A percentile compares a stretch with the other conserved stretches of the same genome.
phyloP scores from a whole-genome alignment of 2,797 vertebrate species.

The Anguilla megastoma region DNA sequence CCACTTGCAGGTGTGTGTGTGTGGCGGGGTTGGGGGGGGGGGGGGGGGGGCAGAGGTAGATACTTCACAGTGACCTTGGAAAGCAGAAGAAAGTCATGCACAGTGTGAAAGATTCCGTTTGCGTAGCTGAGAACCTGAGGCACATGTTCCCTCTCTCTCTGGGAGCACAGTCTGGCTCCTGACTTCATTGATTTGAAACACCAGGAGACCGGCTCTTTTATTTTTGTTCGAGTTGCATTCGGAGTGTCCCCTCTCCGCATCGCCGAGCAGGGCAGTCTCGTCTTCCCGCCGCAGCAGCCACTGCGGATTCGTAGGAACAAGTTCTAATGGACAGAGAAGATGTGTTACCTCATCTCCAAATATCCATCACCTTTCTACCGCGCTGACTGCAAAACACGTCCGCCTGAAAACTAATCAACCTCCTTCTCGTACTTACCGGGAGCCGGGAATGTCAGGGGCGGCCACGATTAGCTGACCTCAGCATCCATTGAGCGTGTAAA shows the following conservation, averaged over 20 bases:
- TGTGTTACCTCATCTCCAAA: background rate
- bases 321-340: background rate
- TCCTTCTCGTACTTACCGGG: background rate
- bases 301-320: background rate
- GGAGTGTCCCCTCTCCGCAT: background rate
- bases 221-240: background rate
- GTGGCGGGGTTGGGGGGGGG: background rate
- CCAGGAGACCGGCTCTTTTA: background rate
- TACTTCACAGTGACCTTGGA: background rate
- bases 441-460: background rate
- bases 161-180: background rate
- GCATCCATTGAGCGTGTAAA: background rate
- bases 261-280: background rate
- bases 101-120: background rate
- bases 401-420: background rate
- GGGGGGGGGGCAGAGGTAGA: background rate
- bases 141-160: background rate
- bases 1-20: background rate
- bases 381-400: background rate
- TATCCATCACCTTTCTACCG: background rate
- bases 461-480: background rate
- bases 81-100: background rate
- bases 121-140: background rate
- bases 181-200: conserved; percentile 16
- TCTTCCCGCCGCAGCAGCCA: background rate